A percentile compares a stretch with the other conserved stretches of the same genome.
These are phyloP conservation scores for Amblyopsis hoosieri DNA, from an alignment of 2,797 vertebrate genomes.

Conservation along the genomic window DNA sequence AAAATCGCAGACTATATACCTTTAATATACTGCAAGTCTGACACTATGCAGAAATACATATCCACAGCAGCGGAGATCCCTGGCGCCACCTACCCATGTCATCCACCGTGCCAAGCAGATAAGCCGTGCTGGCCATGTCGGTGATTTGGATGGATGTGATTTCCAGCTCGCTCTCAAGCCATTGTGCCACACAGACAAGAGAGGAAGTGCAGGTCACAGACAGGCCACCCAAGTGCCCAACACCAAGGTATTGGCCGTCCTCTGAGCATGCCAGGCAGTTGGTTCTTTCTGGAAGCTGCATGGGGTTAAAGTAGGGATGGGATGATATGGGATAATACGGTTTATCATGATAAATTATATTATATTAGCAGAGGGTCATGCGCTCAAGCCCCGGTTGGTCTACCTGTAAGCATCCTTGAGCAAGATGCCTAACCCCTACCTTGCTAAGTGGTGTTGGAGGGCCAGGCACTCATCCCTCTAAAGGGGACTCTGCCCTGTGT, in stretches of 20 bases:
- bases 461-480: too few species aligned
- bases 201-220: conserved; percentile 70
- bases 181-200: conserved; percentile 56
- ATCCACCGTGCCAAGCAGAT: conserved; percentile 83
- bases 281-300: conserved; percentile 74
- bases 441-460: too few species aligned
- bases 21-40: too few species aligned
- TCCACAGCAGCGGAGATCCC: not conserved
- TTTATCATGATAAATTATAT: too few species aligned
- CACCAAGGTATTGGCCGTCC: conserved; percentile 78
- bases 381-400: too few species aligned
- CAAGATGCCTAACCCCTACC: too few species aligned
- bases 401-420: too few species aligned
- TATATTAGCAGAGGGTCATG: too few species aligned
- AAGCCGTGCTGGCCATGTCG: conserved; percentile 56
- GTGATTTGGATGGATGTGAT: conserved; percentile 76
- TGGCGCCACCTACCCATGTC: conserved; percentile 80
- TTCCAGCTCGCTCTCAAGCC: conserved; percentile 77
- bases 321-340: too few species aligned
- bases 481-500: too few species aligned
- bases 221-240: conserved; percentile 80
- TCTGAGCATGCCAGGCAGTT: conserved; percentile 78
- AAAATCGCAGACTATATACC: too few species aligned
- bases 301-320: not conserved
- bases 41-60: too few species aligned